phyloP scores from a whole-genome alignment of 2,888 invertebrate species.

The Tachina lurida region DNA sequence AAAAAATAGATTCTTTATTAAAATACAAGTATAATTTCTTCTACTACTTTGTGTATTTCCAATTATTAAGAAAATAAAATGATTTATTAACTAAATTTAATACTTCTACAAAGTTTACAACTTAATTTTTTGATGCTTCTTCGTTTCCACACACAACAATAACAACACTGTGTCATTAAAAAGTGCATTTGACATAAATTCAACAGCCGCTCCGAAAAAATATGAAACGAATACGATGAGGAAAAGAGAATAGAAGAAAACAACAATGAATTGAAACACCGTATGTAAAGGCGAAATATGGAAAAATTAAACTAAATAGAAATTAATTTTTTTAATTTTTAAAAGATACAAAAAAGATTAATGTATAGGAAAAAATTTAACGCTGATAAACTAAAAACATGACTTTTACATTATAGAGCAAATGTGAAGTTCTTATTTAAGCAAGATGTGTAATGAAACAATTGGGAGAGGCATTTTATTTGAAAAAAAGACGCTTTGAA shows the following conservation, averaged over 20 bases:
- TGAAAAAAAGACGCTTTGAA: background rate
- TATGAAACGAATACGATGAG: constrained; percentile 30
- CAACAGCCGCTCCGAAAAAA: constrained; percentile 79
- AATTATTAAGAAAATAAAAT: no score
- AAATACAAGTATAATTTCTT: no score
- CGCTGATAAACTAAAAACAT: background rate
- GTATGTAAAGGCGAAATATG: constrained; percentile 7
- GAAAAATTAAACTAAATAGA: background rate
- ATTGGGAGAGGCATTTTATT: constrained; percentile 41
- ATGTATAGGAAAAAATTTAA: no score
- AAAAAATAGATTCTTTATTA: no score
- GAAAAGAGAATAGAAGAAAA: constrained; percentile 26
- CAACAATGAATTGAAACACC: constrained; percentile 30
- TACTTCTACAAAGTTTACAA: background rate
- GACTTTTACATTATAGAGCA: no score
- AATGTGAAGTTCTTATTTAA: background rate
- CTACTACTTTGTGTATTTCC: no score
- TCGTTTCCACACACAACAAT: constrained; percentile 12
- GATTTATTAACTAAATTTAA: background rate
- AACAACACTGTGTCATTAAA: constrained; percentile 64
- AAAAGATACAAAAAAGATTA: no score
- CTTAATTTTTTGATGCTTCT: background rate
- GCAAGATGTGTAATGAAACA: background rate
- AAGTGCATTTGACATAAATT: constrained; percentile 80
- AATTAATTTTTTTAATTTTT: background rate